Conservation (phyloP, 2,797 vertebrate species). For the Tokudaia tokunoshimensis region DNA sequence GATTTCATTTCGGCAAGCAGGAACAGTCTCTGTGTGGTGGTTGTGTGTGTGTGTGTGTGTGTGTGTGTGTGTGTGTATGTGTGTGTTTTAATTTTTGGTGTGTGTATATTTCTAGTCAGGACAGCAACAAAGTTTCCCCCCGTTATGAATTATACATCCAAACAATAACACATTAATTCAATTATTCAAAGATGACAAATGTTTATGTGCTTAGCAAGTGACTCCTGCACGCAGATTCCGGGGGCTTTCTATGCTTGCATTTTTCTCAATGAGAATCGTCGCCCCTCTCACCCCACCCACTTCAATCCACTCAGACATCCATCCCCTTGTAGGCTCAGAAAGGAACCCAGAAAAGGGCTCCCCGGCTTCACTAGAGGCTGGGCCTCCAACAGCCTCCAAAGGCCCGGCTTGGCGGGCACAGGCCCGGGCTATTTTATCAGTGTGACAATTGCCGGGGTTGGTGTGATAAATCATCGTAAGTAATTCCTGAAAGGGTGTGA, state of each 20-base stretch:
- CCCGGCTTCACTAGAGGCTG: conserved; percentile 18
- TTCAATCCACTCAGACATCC: conserved; percentile 22
- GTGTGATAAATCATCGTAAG: conserved; percentile 99
- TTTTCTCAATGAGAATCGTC: conserved; percentile 87
- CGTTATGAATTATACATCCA: conserved; percentile 91
- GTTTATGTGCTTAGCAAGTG: conserved; percentile 88
- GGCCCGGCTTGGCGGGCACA: conserved; percentile 74
- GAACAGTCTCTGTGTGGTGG: background rate
- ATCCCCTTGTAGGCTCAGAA: conserved; percentile 57
- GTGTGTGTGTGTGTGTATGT: conserved; percentile 64
- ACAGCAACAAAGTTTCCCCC: conserved; percentile 89
- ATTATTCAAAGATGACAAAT: conserved; percentile 92
- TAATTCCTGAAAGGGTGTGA: conserved; percentile 99
- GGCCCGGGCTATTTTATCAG: conserved; percentile 90
- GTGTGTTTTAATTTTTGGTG: conserved; percentile 56
- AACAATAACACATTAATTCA: conserved; percentile 92
- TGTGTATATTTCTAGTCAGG: conserved; percentile 83
- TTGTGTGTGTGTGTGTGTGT: conserved; percentile 68
- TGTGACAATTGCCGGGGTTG: conserved; percentile 92
- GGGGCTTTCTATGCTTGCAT: conserved; percentile 79
- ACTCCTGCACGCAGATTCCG: conserved; percentile 83
- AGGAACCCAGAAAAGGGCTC: conserved; percentile 70
- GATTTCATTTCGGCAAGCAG: conserved; percentile 17
- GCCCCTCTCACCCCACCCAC: conserved; percentile 71
- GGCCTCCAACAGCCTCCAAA: conserved; percentile 72